Evolutionary conservation across 2,113 vertebrate genomes (phyloP), one percentile per base, ranked within the genome.

Genomic region (Tychaedon coryphoeus): DNA sequence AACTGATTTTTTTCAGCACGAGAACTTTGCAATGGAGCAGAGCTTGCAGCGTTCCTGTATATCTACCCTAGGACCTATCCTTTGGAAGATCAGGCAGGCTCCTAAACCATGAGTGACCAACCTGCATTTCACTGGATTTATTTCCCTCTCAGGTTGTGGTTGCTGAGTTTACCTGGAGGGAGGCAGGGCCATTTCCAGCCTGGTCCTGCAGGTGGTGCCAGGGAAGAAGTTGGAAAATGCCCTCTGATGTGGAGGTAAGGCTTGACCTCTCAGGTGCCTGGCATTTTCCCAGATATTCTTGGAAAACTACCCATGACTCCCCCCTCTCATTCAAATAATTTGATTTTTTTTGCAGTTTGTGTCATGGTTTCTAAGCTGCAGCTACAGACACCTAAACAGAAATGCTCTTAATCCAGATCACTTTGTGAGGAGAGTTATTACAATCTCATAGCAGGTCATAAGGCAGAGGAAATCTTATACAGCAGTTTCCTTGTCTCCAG

Each of bases 401-500:
- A 24, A 42, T 2, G 2, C 2, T 47, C 14, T 64, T 31, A 38
- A 42, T 3, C 47, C 36, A 77, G 22, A 34, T 75, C 0, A 0
- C 34, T 81, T 53, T 66, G 13, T 23, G 5, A 9, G 5, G 18
- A 24, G 19, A 28, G 14, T 47, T 60, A 7, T 6, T 57, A 50
- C 28, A 61, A 57, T 7, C 33, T 58, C n/a, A 23, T 43, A 65
- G 28, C 28, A 75, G 29, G 22, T 38, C 31, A 8, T 19, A 34
- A 85, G 20, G 58, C 64, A 90, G 56, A 81, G 25, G 19, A 38
- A 78, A 69, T 23, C 38, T 71, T 45, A 34, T 7, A 28, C 38
- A 9, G 5, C 20, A 33, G 12, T 67, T 79, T 87, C 34, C 9
- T 23, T 62, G 58, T 40, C 71, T 86, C 48, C 25, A 57, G 24